phyloP scores from a whole-genome alignment of 1,140 invertebrate genomes.

The Gerris buenoi region DNA sequence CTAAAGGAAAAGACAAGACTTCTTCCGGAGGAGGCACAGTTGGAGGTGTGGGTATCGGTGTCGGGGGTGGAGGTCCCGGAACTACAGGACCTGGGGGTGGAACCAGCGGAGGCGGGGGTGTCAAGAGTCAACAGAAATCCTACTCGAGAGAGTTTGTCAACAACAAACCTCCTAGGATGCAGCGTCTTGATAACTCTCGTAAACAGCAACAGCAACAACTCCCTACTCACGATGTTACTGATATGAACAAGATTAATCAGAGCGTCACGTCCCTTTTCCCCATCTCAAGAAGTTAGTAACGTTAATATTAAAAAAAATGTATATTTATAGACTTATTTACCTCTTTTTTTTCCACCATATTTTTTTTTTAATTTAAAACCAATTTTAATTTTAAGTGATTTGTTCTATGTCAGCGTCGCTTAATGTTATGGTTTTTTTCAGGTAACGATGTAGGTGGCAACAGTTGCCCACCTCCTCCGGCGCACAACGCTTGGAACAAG shows the following conservation, averaged over 20 bases:
- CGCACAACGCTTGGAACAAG: conserved; percentile 73
- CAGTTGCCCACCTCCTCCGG: conserved; percentile 39
- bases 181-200: conserved; percentile 5
- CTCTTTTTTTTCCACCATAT: no score
- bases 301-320: no score
- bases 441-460: conserved; percentile 27
- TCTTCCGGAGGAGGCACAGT: background rate
- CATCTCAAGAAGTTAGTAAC: background rate
- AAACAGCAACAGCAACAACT: conserved; percentile 29
- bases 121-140: conserved; percentile 31
- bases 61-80: background rate
- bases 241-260: conserved; percentile 32
- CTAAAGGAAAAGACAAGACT: conserved; percentile 7
- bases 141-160: conserved; percentile 31
- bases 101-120: background rate
- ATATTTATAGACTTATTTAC: no score
- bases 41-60: background rate
- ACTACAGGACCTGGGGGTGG: background rate
- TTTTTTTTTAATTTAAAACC: no score
- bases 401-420: no score
- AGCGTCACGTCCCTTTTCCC: conserved; percentile 25
- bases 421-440: no score
- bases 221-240: conserved; percentile 27
- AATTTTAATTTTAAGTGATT: no score
- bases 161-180: conserved; percentile 17